These are phyloP conservation scores for Montipora efflorescens DNA, from an alignment of 64 coral and sea anemone species.

Conservation along the genomic window DNA sequence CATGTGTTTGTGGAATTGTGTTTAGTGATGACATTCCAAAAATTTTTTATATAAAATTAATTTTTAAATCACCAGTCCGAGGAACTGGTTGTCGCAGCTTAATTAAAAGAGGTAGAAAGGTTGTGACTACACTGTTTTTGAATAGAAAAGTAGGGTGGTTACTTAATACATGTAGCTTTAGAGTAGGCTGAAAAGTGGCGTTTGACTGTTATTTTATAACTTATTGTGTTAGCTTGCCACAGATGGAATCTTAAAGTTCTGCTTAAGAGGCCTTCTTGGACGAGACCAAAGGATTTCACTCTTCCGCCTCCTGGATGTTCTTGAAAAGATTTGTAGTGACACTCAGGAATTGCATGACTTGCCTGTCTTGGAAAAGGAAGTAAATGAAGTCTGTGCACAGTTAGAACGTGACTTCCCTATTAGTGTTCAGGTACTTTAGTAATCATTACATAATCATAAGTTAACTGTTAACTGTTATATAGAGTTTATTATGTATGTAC, in stretches of 20 bases:
- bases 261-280: conserved; percentile 52
- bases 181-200: too few relatives aligned
- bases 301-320: conserved; percentile 2
- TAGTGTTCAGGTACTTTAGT: neutral
- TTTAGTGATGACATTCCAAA: too few relatives aligned
- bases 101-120: too few relatives aligned
- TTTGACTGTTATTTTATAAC: too few relatives aligned
- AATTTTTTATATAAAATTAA: too few relatives aligned
- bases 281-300: neutral
- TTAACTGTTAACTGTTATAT: neutral
- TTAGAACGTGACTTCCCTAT: conserved; percentile 31
- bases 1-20: too few relatives aligned
- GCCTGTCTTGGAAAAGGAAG: neutral
- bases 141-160: too few relatives aligned
- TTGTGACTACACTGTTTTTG: too few relatives aligned
- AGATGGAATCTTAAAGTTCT: conserved; percentile 64
- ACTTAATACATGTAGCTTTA: too few relatives aligned
- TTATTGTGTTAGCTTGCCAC: neutral
- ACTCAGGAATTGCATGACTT: neutral
- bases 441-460: neutral
- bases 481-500: neutral
- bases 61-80: too few relatives aligned
- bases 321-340: neutral
- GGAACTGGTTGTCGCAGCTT: too few relatives aligned
- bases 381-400: neutral